Conservation (phyloP, 1,140 invertebrate species). For the Sipha flava region DNA sequence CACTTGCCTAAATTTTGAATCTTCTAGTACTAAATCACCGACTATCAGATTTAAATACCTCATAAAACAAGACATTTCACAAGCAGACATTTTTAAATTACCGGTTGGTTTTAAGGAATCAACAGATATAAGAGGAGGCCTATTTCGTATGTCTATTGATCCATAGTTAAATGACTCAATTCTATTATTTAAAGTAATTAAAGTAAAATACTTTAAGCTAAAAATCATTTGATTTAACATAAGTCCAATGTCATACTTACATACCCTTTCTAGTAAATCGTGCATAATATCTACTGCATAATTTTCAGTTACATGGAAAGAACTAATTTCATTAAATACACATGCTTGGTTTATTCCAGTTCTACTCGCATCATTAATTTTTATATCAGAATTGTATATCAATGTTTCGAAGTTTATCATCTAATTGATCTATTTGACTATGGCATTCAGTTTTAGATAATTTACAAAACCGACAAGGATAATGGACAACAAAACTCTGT, state of each 20-base stretch:
- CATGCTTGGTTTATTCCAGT: slow-evolving; percentile 35
- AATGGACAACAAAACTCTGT: slow-evolving; percentile 34
- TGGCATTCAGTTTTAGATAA: slow-evolving; percentile 13
- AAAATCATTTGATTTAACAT: neutral
- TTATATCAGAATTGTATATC: slow-evolving; percentile 31
- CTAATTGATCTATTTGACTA: slow-evolving; percentile 2
- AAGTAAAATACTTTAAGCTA: neutral
- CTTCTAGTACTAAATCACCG: too few relatives aligned
- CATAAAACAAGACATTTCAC: too few relatives aligned
- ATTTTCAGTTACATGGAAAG: neutral
- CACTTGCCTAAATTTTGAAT: too few relatives aligned
- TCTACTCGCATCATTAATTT: neutral
- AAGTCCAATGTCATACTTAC: neutral
- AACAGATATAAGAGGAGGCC: neutral
- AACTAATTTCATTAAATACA: slow-evolving; percentile 34
- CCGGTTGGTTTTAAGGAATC: neutral
- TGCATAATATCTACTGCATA: slow-evolving; percentile 43
- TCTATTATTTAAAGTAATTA: neutral
- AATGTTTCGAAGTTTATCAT: slow-evolving; percentile 14
- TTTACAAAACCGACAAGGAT: slow-evolving; percentile 35
- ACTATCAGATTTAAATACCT: too few relatives aligned
- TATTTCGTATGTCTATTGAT: neutral
- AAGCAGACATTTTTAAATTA: neutral
- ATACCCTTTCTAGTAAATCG: slow-evolving; percentile 47
- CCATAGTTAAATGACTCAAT: neutral